Conservation (phyloP, 2,113 vertebrate genomes). For the Podocnemis expansa region DNA sequence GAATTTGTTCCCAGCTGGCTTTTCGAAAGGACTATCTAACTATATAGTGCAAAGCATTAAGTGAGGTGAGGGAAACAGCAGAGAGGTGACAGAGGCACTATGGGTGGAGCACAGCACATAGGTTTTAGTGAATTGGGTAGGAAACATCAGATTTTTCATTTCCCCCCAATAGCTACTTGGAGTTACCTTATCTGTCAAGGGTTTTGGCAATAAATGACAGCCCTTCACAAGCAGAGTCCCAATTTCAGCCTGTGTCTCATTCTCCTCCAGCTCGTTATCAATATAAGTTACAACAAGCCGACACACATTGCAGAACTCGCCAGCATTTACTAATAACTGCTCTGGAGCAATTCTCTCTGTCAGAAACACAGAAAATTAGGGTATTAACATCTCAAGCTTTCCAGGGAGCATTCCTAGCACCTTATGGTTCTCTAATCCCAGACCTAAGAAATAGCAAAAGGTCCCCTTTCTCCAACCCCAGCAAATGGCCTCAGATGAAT, state of each 20-base stretch:
- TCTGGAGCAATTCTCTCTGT: background rate
- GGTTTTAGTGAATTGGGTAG: background rate
- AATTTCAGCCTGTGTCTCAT: conserved; percentile 87
- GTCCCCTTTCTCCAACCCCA: background rate
- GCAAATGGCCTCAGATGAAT: background rate
- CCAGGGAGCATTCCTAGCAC: fast-evolving
- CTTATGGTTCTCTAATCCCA: fast-evolving
- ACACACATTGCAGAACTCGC: conserved; percentile 88
- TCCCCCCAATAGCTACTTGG: fast-evolving
- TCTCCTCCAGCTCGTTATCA: conserved; percentile 85
- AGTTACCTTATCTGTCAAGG: conserved; percentile 38
- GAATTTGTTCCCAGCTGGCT: background rate
- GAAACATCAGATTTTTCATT: no score
- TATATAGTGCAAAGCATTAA: background rate
- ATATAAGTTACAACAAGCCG: conserved; percentile 85
- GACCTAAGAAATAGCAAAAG: fast-evolving
- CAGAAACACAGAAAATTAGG: background rate
- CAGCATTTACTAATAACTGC: conserved; percentile 30
- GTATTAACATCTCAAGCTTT: fast-evolving
- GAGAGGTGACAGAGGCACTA: background rate
- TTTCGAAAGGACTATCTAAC: background rate
- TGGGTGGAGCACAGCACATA: background rate
- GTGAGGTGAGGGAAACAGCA: background rate
- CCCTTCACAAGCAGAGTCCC: conserved; percentile 85
- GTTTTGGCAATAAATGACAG: conserved; percentile 86